Evolutionary conservation across 2,797 vertebrate genomes (phyloP).

Genomic region (Poeciliopsis gracilis): DNA sequence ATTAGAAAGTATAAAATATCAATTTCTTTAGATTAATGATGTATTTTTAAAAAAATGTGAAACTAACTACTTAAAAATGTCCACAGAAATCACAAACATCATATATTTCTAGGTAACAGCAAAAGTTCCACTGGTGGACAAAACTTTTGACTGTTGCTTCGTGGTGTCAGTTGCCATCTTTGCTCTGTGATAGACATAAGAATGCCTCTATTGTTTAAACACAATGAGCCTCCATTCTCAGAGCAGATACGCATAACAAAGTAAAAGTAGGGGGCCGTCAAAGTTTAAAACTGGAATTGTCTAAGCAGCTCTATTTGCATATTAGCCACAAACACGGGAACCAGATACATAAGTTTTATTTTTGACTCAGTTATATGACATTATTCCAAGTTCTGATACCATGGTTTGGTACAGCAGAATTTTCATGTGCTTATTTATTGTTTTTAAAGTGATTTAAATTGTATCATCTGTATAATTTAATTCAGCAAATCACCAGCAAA

Average conservation of each 20-base stretch:
- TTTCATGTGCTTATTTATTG: slow-evolving; percentile 23
- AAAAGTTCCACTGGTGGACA: slow-evolving; percentile 61
- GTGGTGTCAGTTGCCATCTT: slow-evolving; percentile 85
- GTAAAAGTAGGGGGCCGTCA: slow-evolving; percentile 84
- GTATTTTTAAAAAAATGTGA: background rate
- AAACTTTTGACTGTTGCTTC: slow-evolving; percentile 81
- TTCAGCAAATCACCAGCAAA: slow-evolving; percentile 68
- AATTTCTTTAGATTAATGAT: background rate
- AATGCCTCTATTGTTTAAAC: slow-evolving; percentile 75
- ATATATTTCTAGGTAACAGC: background rate
- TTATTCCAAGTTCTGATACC: slow-evolving; percentile 28
- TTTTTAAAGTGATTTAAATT: slow-evolving; percentile 34
- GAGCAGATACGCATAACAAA: slow-evolving; percentile 84
- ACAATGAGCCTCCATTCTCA: slow-evolving; percentile 79
- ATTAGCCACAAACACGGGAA: slow-evolving; percentile 61
- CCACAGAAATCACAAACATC: slow-evolving; percentile 7
- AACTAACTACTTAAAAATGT: background rate
- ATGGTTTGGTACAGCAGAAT: slow-evolving; percentile 31
- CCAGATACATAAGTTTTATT: slow-evolving; percentile 66
- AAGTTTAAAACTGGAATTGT: slow-evolving; percentile 77
- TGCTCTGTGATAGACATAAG: slow-evolving; percentile 88
- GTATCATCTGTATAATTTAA: slow-evolving; percentile 47
- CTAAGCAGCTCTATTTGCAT: slow-evolving; percentile 80
- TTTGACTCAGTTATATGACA: slow-evolving; percentile 46
- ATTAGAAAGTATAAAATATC: slow-evolving; percentile 3